Conservation (phyloP, 2,113 vertebrate genomes). For the Cyanoderma ruficeps region DNA sequence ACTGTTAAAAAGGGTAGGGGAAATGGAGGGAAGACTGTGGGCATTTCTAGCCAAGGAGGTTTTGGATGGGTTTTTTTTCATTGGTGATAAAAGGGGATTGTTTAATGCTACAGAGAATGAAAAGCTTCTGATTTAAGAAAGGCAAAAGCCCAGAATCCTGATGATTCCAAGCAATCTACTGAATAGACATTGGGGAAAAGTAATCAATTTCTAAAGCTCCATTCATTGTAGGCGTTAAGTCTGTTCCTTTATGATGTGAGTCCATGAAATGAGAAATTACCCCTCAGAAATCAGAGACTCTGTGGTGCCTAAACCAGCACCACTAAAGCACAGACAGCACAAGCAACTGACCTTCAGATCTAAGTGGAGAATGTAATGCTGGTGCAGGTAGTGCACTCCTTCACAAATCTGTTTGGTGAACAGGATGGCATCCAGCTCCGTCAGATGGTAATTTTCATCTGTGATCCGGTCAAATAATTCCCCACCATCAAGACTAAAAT, state of each 20-base stretch:
- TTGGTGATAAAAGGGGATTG: background rate
- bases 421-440: conserved; percentile 83
- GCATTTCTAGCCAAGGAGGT: background rate
- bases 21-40: background rate
- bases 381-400: conserved; percentile 87
- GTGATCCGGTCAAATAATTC: conserved; percentile 96
- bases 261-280: background rate
- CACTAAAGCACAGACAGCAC: background rate
- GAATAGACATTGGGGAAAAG: background rate
- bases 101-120: background rate
- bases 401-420: conserved; percentile 93
- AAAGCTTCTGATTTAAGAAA: background rate
- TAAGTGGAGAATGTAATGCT: conserved; percentile 90
- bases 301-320: background rate
- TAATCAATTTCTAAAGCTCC: background rate
- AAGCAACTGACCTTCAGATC: conserved; percentile 86
- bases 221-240: background rate
- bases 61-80: background rate
- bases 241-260: background rate
- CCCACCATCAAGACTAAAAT: conserved; percentile 87
- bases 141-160: background rate
- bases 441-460: conserved; percentile 89
- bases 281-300: background rate
- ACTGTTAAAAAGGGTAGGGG: background rate
- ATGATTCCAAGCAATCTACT: background rate